These are phyloP conservation scores for Ligdia adustata DNA, from an alignment of 2,888 invertebrate species.

Conservation along the genomic window DNA sequence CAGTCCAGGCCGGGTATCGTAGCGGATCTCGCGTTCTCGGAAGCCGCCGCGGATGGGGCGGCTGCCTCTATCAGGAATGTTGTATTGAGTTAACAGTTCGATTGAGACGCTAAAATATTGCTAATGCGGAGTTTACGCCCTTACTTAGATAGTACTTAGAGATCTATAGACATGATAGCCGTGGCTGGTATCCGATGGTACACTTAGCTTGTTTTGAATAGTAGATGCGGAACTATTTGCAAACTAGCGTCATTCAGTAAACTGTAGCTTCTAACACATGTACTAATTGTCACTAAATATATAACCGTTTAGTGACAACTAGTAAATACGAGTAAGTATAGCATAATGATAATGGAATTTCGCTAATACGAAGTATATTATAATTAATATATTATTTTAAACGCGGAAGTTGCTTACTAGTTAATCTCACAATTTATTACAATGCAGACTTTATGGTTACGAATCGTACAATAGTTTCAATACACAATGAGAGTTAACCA, in stretches of 20 bases:
- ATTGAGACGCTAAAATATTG: constrained; percentile 32
- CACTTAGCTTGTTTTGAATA: background rate
- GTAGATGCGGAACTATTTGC: constrained; percentile 2
- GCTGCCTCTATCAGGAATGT: constrained; percentile 53
- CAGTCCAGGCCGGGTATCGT: constrained; percentile 42
- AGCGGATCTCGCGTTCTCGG: constrained; percentile 70
- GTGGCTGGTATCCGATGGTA: background rate
- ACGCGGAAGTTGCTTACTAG: background rate
- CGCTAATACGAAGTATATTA: too few species aligned
- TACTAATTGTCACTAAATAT: constrained; percentile 11
- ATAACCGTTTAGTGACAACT: too few species aligned
- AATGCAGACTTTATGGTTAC: background rate
- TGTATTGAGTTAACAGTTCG: constrained; percentile 33
- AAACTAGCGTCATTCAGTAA: background rate
- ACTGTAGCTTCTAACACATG: constrained; percentile 5
- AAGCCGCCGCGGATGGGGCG: constrained; percentile 66
- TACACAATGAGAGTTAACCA: constrained; percentile 31
- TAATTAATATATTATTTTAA: constrained; percentile 2
- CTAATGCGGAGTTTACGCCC: constrained; percentile 26
- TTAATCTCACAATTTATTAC: constrained; percentile 16
- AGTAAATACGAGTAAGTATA: too few species aligned
- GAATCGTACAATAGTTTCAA: constrained; percentile 21
- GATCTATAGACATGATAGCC: constrained; percentile 11
- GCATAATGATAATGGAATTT: too few species aligned
- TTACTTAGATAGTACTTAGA: constrained; percentile 7